Conservation (phyloP, 2,113 vertebrate species). For the Mus spicilegus region DNA sequence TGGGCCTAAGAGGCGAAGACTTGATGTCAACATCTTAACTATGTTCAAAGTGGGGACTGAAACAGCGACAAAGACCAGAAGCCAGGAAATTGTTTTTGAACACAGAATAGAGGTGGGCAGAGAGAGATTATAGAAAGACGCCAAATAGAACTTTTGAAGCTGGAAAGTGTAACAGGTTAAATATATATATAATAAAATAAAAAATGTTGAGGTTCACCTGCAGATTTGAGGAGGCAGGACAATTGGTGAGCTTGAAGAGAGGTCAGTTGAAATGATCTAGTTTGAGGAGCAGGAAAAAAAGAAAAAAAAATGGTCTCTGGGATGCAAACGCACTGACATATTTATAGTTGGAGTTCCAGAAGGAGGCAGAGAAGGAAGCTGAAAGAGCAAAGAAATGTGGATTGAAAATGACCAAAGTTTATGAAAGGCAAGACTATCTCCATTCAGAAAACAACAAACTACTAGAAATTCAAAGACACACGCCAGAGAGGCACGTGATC, state of each 20-base stretch:
- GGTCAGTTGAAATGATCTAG: background rate
- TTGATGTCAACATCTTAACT: background rate
- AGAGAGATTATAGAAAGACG: background rate
- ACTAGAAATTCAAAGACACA: background rate
- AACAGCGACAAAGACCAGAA: background rate
- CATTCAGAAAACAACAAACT: background rate
- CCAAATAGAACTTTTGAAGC: background rate
- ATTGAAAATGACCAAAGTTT: background rate
- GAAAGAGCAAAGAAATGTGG: background rate
- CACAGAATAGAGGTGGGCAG: background rate
- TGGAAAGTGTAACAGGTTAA: background rate
- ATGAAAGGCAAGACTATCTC: background rate
- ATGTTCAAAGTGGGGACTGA: background rate
- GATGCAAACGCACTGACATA: background rate
- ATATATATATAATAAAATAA: background rate
- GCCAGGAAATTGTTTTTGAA: background rate
- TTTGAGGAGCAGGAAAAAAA: background rate
- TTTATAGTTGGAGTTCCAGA: background rate
- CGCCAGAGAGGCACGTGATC: background rate
- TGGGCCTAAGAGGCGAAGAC: background rate
- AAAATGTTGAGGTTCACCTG: background rate
- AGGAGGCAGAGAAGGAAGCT: background rate
- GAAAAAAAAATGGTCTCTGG: too few species aligned
- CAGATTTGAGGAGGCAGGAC: background rate
- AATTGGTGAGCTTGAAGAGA: background rate